Conservation (phyloP, 2,888 invertebrate genomes). For the Pyrrhosoma nymphula region DNA sequence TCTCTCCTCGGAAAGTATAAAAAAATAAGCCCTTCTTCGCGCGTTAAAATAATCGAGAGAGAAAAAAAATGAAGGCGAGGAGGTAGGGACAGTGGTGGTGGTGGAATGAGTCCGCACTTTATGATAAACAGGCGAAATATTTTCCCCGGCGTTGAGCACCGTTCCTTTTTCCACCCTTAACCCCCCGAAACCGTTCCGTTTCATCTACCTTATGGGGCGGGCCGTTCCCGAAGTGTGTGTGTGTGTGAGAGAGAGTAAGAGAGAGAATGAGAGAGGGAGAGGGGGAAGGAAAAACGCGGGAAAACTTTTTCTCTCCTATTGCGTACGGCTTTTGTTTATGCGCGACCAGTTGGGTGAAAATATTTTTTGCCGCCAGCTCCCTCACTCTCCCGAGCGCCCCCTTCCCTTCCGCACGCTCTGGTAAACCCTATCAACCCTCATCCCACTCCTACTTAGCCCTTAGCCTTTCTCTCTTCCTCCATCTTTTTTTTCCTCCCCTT, state of each 20-base stretch:
- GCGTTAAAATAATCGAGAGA: neutral
- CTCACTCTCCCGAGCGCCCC: neutral
- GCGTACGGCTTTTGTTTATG: conserved; percentile 34
- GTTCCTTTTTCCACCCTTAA: neutral
- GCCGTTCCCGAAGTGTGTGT: neutral
- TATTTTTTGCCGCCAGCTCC: neutral
- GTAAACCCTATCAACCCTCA: conserved; percentile 37
- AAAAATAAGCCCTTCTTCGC: neutral
- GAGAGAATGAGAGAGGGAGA: no score
- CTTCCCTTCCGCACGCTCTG: conserved; percentile 19
- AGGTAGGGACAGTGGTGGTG: no score
- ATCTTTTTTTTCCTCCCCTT: neutral
- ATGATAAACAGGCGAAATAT: conserved; percentile 41
- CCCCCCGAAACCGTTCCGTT: neutral
- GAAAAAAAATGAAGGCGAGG: neutral
- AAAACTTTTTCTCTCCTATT: conserved; percentile 30
- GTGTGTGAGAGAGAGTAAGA: neutral
- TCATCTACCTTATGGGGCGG: conserved; percentile 13
- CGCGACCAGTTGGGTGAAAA: conserved; percentile 39
- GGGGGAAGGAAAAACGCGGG: neutral
- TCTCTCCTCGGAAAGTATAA: neutral
- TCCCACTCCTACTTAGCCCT: neutral
- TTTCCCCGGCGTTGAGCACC: neutral
- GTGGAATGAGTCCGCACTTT: neutral
- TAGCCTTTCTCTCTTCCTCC: neutral